phyloP scores from a whole-genome alignment of 2,888 invertebrate species.

The Mylabris sibirica region DNA sequence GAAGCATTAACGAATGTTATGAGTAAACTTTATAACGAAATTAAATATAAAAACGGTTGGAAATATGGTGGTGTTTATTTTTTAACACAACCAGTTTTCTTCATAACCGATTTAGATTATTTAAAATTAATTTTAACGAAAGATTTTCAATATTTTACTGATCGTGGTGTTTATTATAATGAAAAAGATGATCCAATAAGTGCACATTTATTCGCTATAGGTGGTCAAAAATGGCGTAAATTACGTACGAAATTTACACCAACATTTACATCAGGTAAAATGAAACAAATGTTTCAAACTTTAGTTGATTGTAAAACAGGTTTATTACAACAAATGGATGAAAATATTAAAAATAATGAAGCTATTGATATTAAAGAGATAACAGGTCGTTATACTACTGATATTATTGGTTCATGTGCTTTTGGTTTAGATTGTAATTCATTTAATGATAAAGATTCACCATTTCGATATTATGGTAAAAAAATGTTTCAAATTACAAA shows the following conservation, averaged over 20 bases:
- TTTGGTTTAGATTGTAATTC: slow-evolving; percentile 69
- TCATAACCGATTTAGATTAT: slow-evolving; percentile 34
- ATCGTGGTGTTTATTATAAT: slow-evolving; percentile 67
- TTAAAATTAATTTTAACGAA: slow-evolving; percentile 62
- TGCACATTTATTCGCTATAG: slow-evolving; percentile 64
- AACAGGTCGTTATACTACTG: slow-evolving; percentile 28
- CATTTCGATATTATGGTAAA: slow-evolving; percentile 53
- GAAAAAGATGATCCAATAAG: slow-evolving; percentile 66
- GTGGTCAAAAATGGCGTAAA: slow-evolving; percentile 67
- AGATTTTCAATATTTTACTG: slow-evolving; percentile 68
- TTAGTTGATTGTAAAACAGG: slow-evolving; percentile 64
- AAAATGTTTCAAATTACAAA: slow-evolving; percentile 26
- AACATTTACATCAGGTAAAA: slow-evolving; percentile 64
- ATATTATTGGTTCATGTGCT: slow-evolving; percentile 59
- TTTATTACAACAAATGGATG: slow-evolving; percentile 27
- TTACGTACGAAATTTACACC: slow-evolving; percentile 63
- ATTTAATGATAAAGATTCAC: slow-evolving; percentile 62
- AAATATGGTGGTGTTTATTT: slow-evolving; percentile 25
- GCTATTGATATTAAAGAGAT: slow-evolving; percentile 31
- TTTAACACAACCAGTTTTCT: slow-evolving; percentile 25
- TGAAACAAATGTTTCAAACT: slow-evolving; percentile 68
- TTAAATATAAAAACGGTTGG: slow-evolving; percentile 19
- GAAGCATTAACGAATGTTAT: neutral
- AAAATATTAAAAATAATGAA: neutral
- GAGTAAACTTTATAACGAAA: slow-evolving; percentile 16